These are phyloP conservation scores for Lasioglossum villosulum DNA, from an alignment of 2,888 invertebrate species.

Conservation along the genomic window DNA sequence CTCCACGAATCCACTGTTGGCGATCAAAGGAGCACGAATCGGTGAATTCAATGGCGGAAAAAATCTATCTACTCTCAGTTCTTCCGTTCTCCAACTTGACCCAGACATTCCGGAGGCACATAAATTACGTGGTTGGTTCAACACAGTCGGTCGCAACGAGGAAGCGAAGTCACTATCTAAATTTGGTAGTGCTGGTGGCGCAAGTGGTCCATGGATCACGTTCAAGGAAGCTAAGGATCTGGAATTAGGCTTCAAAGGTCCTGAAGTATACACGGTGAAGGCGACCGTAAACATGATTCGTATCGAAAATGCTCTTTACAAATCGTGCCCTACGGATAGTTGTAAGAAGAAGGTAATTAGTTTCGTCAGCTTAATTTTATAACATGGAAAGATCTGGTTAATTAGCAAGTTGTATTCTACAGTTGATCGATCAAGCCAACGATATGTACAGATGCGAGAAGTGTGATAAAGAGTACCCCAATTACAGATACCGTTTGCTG, in stretches of 20 bases:
- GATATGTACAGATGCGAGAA: slow-evolving; percentile 97
- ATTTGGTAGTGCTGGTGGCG: slow-evolving; percentile 84
- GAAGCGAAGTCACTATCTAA: slow-evolving; percentile 87
- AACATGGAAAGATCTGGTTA: not conserved
- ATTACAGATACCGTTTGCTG: slow-evolving; percentile 94
- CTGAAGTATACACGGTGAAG: slow-evolving; percentile 92
- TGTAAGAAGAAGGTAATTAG: slow-evolving; percentile 95
- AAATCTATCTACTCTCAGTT: slow-evolving; percentile 87
- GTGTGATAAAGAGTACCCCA: slow-evolving; percentile 93
- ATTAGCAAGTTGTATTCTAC: slow-evolving; percentile 31
- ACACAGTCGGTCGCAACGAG: slow-evolving; percentile 89
- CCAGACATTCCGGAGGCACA: slow-evolving; percentile 96
- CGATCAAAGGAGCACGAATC: slow-evolving; percentile 93
- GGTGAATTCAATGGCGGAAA: slow-evolving; percentile 95
- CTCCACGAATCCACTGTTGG: slow-evolving; percentile 91
- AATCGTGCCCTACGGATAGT: slow-evolving; percentile 94
- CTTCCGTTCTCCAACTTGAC: slow-evolving; percentile 90
- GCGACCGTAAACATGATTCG: slow-evolving; percentile 92
- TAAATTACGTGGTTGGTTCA: slow-evolving; percentile 95
- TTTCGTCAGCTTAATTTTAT: not conserved
- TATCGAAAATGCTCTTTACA: slow-evolving; percentile 94
- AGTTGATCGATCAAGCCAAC: slow-evolving; percentile 93
- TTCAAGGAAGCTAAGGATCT: slow-evolving; percentile 91
- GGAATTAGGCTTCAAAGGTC: slow-evolving; percentile 90
- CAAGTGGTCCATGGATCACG: slow-evolving; percentile 89